phyloP scores from a whole-genome alignment of 2,797 vertebrate genomes.

The Enteromius paludinosus region DNA sequence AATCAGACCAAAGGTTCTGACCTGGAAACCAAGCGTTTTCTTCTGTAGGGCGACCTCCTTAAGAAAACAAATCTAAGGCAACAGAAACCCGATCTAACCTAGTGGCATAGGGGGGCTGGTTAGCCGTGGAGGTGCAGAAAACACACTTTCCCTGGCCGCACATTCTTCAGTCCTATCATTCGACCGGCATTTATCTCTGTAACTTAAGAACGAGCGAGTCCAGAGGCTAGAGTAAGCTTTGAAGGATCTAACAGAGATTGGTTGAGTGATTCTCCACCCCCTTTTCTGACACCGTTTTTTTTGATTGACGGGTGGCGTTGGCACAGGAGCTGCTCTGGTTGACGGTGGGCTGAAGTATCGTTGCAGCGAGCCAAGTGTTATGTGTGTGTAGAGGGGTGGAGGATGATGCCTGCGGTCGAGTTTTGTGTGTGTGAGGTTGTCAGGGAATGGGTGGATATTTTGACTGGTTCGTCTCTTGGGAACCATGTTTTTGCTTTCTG shows the following conservation, averaged over 20 bases:
- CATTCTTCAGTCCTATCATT: conserved; percentile 51
- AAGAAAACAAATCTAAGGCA: conserved; percentile 74
- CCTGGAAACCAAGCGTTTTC: conserved; percentile 75
- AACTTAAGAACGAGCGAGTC: conserved; percentile 48
- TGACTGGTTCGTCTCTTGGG: conserved; percentile 50
- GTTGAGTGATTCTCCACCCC: conserved; percentile 34
- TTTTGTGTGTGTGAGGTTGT: conserved; percentile 51
- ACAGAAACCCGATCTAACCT: conserved; percentile 30
- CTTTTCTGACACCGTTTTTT: not conserved
- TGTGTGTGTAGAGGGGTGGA: conserved; percentile 28
- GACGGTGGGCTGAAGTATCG: conserved; percentile 45
- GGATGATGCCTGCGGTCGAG: conserved; percentile 27
- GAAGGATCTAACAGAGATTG: conserved; percentile 44
- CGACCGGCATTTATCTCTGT: conserved; percentile 55
- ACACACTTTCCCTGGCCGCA: conserved; percentile 49
- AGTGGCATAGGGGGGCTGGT: not conserved
- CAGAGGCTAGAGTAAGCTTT: conserved; percentile 52
- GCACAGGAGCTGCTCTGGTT: conserved; percentile 30
- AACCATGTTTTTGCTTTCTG: conserved; percentile 33
- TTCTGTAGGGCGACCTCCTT: conserved; percentile 71
- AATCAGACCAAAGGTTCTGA: conserved; percentile 63
- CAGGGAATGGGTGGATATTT: conserved; percentile 51
- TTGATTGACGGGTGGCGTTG: conserved; percentile 46
- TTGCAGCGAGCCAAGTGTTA: conserved; percentile 52
- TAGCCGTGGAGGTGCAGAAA: conserved; percentile 18